Evolutionary conservation across 2,888 invertebrate species (phyloP), one percentile per base, ranked within the genome.

Genomic region (Drosophila basisetae): DNA sequence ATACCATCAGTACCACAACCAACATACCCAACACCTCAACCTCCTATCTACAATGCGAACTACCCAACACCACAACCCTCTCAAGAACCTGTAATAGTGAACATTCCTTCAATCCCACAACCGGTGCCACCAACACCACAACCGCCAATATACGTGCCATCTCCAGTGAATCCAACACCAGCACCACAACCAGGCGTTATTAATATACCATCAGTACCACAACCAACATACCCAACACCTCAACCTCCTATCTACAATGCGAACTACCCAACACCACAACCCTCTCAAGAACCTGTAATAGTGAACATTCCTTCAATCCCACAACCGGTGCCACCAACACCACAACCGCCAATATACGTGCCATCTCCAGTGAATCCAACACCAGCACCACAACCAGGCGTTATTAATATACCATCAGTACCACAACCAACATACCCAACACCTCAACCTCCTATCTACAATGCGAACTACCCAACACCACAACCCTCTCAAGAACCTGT

Each of bases 161-260:
- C 65, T 28, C 43, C 49, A 7, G 25, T 58, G 16, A 13, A 39
- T 11, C 22, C 63, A 25, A 11, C 43, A 35, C 28, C 78, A 30
- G 16, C 43, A 28, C 67, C 65, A 11, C 62, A 59, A 22, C 68
- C 80, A 5, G 78, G 60, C 33, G 37, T 67, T 18, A 56, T 78
- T 1, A 68, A 79, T 7, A 68, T 79, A 43, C 67, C 76, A 1
- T 76, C 80, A 0, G 56, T 28, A 0, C 49, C 67, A 25, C 65
- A 91, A 50, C 91, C 93, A 16, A 33, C 73, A 87, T 91, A 56
- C 28, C 43, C 63, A 47, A 30, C 22, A 31, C 72, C 13, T 13
- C 55, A 41, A 18, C 31, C 58, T 9, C 56, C 71, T 1, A 0
- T 54, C 1, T 61, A 66, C 30, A 39, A 78, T 52, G 68, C 93